phyloP scores from a whole-genome alignment of 2,888 invertebrate species.

The Linyphia triangularis region DNA sequence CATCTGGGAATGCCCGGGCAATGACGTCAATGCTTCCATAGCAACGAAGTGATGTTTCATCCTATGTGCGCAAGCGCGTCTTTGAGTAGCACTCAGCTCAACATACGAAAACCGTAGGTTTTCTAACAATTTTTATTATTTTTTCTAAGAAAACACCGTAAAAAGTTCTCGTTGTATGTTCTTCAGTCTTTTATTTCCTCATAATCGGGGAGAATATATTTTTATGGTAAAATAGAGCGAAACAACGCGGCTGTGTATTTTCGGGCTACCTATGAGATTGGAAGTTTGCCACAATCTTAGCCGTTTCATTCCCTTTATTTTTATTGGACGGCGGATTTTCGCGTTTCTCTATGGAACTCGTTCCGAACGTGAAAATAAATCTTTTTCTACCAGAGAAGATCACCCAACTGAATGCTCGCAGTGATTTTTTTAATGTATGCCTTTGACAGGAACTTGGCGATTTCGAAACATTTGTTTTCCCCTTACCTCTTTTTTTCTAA shows the following conservation, averaged over 20 bases:
- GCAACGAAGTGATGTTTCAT: conserved; percentile 57
- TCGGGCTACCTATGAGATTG: background rate
- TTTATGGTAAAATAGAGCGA: background rate
- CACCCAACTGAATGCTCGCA: background rate
- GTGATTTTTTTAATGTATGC: too few relatives aligned
- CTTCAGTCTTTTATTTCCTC: background rate
- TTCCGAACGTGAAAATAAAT: background rate
- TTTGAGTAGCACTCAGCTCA: conserved; percentile 28
- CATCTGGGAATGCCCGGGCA: conserved; percentile 71
- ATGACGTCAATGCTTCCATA: conserved; percentile 71
- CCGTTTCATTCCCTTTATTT: background rate
- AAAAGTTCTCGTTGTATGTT: background rate
- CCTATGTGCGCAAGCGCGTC: conserved; percentile 34
- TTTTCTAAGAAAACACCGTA: background rate
- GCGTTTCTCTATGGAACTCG: background rate
- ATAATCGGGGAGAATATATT: background rate
- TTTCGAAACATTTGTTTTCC: too few relatives aligned
- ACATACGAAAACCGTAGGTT: conserved; percentile 39
- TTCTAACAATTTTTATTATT: conserved; percentile 23
- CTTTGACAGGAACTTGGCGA: too few relatives aligned
- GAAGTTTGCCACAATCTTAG: background rate
- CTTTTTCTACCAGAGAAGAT: background rate
- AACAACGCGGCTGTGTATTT: background rate
- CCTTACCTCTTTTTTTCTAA: too few relatives aligned
- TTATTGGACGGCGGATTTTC: background rate